Conservation (phyloP, 2,888 invertebrate species). For the Drosophila formosana region DNA sequence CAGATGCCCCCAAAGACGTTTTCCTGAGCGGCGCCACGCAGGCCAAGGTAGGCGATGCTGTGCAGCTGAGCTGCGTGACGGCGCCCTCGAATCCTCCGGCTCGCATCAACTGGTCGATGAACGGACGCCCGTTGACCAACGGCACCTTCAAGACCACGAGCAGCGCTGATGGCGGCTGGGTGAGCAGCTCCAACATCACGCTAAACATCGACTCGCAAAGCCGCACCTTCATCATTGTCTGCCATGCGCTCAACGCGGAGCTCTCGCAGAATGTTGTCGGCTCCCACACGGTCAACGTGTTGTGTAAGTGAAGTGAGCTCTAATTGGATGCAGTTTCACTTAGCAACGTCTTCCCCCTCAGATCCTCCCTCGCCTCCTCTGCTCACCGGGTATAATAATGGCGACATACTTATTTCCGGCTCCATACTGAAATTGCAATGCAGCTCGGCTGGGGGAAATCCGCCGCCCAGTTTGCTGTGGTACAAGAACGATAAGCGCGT, state of each 20-base stretch:
- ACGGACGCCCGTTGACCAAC: slow-evolving; percentile 79
- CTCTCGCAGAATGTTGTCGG: slow-evolving; percentile 83
- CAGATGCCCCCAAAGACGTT: slow-evolving; percentile 83
- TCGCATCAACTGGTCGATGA: slow-evolving; percentile 82
- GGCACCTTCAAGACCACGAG: slow-evolving; percentile 72
- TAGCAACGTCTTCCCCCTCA: slow-evolving; percentile 27
- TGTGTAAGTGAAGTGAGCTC: slow-evolving; percentile 76
- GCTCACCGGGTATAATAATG: slow-evolving; percentile 82
- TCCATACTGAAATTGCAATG: slow-evolving; percentile 82
- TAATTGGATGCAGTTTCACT: slow-evolving; percentile 9
- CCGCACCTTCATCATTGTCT: slow-evolving; percentile 80
- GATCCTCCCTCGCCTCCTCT: slow-evolving; percentile 82
- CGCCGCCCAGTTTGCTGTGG: slow-evolving; percentile 79
- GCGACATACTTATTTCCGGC: slow-evolving; percentile 82
- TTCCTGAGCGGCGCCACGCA: slow-evolving; percentile 78
- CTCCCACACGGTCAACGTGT: slow-evolving; percentile 83
- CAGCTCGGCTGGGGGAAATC: slow-evolving; percentile 82
- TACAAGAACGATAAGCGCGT: slow-evolving; percentile 83
- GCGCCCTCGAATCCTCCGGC: slow-evolving; percentile 83
- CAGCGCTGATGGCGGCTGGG: slow-evolving; percentile 80
- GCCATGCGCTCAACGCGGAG: slow-evolving; percentile 82
- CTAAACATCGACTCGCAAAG: slow-evolving; percentile 79
- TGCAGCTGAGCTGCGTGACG: slow-evolving; percentile 78
- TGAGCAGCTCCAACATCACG: slow-evolving; percentile 81
- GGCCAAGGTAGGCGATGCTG: slow-evolving; percentile 78